These are phyloP conservation scores for Harpalus rufipes DNA, from an alignment of 2,888 invertebrate species.

Conservation along the genomic window DNA sequence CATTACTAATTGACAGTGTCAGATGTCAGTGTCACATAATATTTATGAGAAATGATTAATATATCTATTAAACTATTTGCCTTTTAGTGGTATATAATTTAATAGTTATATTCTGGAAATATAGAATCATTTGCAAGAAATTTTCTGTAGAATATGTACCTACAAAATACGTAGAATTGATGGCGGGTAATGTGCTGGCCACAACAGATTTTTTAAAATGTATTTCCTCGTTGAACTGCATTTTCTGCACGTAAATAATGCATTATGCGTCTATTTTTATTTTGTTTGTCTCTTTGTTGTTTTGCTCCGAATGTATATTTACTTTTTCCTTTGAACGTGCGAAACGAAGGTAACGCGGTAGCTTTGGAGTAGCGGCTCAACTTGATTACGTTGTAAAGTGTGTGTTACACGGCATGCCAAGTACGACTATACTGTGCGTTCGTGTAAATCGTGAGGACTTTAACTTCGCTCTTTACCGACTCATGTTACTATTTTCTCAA, in stretches of 20 bases:
- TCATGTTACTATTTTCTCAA: not conserved
- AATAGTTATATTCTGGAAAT: too few species aligned
- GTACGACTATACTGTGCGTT: not conserved
- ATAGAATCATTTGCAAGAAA: too few species aligned
- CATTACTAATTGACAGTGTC: too few species aligned
- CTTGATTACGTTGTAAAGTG: conserved; percentile 52
- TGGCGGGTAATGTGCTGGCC: too few species aligned
- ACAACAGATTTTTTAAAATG: too few species aligned
- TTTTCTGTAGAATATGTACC: too few species aligned
- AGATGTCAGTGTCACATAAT: too few species aligned
- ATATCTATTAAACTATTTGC: too few species aligned
- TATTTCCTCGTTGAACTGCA: not conserved
- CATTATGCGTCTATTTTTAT: conserved; percentile 41
- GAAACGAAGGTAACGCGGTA: conserved; percentile 34
- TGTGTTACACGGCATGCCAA: conserved; percentile 34
- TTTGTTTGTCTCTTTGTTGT: conserved; percentile 51
- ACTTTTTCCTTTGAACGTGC: conserved; percentile 55
- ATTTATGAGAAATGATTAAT: too few species aligned
- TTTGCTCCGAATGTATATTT: conserved; percentile 58
- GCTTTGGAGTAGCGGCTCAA: conserved; percentile 28
- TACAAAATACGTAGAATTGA: too few species aligned
- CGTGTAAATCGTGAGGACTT: not conserved
- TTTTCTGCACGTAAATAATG: conserved; percentile 50
- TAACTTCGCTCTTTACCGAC: not conserved
- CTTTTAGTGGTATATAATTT: too few species aligned